A percentile compares a stretch with the other conserved stretches of the same genome.
These are phyloP conservation scores for Rhabdomys pumilio DNA, from an alignment of 2,797 vertebrate species.

Conservation along the genomic window DNA sequence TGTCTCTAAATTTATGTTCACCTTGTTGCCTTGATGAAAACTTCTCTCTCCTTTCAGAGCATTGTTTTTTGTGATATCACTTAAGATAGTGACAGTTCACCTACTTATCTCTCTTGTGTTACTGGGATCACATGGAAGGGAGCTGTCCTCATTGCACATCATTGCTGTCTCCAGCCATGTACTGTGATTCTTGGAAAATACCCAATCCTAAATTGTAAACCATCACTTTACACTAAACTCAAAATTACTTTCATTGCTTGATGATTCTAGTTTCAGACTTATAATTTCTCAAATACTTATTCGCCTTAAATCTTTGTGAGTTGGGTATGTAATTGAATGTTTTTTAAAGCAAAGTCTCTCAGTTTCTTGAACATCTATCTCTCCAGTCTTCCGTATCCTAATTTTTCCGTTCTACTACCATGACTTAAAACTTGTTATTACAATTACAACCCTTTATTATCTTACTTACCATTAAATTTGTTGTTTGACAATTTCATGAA, in stretches of 20 bases:
- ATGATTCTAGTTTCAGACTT: neutral
- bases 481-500: neutral
- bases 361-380: conserved; percentile 33
- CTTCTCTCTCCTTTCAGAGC: neutral
- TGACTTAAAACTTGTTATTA: neutral
- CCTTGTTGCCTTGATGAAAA: neutral
- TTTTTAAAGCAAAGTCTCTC: neutral
- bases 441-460: neutral
- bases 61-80: neutral
- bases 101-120: neutral
- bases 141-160: neutral
- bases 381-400: neutral
- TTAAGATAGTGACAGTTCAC: neutral
- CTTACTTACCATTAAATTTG: neutral
- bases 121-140: neutral
- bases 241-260: neutral
- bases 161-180: neutral
- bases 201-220: neutral
- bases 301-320: neutral
- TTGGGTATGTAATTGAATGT: neutral
- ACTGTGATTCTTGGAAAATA: neutral
- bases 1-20: neutral
- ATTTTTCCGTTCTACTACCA: neutral
- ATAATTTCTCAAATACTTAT: neutral
- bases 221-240: neutral